These are phyloP conservation scores for Amphimallon solstitiale DNA, from an alignment of 2,888 invertebrate genomes.

Conservation along the genomic window DNA sequence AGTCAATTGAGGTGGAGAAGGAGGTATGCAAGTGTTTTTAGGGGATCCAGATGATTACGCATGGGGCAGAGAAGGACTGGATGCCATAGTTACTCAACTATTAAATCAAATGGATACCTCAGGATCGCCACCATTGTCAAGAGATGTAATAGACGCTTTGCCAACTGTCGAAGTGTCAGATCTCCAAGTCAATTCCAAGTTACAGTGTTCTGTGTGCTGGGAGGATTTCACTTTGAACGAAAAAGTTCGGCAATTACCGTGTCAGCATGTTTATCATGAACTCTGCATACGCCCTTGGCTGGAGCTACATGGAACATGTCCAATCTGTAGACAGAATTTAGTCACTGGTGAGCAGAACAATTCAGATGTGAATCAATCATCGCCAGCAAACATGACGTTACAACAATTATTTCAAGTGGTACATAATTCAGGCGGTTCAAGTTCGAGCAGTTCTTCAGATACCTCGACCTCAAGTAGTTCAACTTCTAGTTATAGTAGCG, in stretches of 20 bases:
- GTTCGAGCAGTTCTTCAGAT: constrained; percentile 46
- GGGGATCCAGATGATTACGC: constrained; percentile 91
- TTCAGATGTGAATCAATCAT: constrained; percentile 44
- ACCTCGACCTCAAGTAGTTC: constrained; percentile 47
- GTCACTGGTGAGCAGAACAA: constrained; percentile 51
- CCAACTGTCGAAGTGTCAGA: constrained; percentile 80
- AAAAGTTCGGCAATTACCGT: constrained; percentile 80
- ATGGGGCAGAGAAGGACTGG: constrained; percentile 88
- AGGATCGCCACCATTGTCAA: constrained; percentile 88
- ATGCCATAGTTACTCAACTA: constrained; percentile 94
- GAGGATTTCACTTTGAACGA: constrained; percentile 85
- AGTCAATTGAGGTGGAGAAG: constrained; percentile 58
- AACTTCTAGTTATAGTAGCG: constrained; percentile 47
- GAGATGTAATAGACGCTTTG: constrained; percentile 86
- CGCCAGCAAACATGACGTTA: constrained; percentile 45
- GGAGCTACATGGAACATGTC: constrained; percentile 95
- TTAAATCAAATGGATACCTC: constrained; percentile 94
- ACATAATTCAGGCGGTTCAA: constrained; percentile 45
- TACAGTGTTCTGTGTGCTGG: constrained; percentile 97
- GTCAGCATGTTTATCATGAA: constrained; percentile 92
- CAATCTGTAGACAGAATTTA: constrained; percentile 88
- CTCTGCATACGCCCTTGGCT: constrained; percentile 96
- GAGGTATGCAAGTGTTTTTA: constrained; percentile 69
- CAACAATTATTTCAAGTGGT: constrained; percentile 51
- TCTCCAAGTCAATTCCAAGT: constrained; percentile 81